phyloP scores from a whole-genome alignment of 2,113 vertebrate genomes.

The Tetrax tetrax region DNA sequence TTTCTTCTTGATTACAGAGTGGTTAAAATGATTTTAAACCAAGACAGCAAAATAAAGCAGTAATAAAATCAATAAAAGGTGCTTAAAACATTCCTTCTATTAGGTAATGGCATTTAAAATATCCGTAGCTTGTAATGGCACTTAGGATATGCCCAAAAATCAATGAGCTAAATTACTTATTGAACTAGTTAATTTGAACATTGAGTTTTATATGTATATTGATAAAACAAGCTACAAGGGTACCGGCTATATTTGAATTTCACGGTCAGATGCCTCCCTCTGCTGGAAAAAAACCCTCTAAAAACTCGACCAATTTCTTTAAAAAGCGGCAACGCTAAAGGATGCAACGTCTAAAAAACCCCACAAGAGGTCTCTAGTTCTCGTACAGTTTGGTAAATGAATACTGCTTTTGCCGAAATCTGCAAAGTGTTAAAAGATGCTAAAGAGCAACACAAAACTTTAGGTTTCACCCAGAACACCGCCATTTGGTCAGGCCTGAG shows the following conservation, averaged over 20 bases:
- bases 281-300: conserved; percentile 58
- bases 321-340: not conserved
- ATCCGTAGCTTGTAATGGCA: conserved; percentile 87
- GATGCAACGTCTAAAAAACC: not conserved
- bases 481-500: not conserved
- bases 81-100: conserved; percentile 88
- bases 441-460: not conserved
- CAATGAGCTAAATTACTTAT: conserved; percentile 89
- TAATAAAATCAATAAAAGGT: conserved; percentile 90
- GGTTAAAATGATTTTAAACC: conserved; percentile 89
- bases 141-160: conserved; percentile 86
- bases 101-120: conserved; percentile 90
- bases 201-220: conserved; percentile 85
- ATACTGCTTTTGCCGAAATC: not conserved
- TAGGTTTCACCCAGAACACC: not conserved
- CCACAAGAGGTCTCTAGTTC: not conserved
- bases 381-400: not conserved
- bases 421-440: not conserved
- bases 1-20: conserved; percentile 86
- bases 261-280: conserved; percentile 76
- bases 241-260: not conserved
- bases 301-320: not conserved
- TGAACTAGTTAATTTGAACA: conserved; percentile 88
- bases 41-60: conserved; percentile 88
- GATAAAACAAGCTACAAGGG: conserved; percentile 76